Percentiles rank a stretch among this genome's conserved stretches.
Conservation (phyloP, 2,113 vertebrate genomes). For the Ochotona curzoniae region DNA sequence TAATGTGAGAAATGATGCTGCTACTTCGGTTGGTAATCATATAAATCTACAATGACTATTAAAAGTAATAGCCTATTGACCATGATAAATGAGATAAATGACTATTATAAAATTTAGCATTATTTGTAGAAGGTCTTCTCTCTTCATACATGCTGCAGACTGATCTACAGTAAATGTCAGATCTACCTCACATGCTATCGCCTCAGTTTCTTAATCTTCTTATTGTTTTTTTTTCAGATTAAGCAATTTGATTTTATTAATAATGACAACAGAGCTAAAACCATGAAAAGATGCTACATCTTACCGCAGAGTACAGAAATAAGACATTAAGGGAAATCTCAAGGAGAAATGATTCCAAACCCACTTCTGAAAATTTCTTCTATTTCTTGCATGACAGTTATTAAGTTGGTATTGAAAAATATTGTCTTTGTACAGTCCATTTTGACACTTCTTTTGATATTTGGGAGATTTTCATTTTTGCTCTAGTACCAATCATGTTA, state of each 20-base stretch:
- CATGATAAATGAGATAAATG: too few species aligned
- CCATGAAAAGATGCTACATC: not conserved
- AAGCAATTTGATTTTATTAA: too few species aligned
- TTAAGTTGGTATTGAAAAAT: not conserved
- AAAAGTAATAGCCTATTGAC: too few species aligned
- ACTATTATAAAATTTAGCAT: not conserved
- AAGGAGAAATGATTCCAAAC: not conserved
- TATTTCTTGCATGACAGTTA: conserved; percentile 2
- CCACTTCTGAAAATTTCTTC: not conserved
- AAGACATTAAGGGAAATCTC: not conserved
- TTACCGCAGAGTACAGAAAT: not conserved
- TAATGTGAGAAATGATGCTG: not conserved
- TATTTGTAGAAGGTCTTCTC: not conserved
- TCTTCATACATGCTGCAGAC: not conserved
- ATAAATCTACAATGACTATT: not conserved
- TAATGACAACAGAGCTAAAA: not conserved
- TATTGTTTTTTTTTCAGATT: too few species aligned
- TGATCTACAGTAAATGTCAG: not conserved
- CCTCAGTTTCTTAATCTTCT: too few species aligned
- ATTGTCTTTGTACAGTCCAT: not conserved
- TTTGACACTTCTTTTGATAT: not conserved
- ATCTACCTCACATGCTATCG: not conserved
- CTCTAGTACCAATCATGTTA: not conserved
- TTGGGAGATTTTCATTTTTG: not conserved
- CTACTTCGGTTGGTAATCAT: not conserved